Evolutionary conservation across 2,113 vertebrate genomes (phyloP), one percentile per base, ranked within the genome.

Genomic region (Alaudala cheleensis): DNA sequence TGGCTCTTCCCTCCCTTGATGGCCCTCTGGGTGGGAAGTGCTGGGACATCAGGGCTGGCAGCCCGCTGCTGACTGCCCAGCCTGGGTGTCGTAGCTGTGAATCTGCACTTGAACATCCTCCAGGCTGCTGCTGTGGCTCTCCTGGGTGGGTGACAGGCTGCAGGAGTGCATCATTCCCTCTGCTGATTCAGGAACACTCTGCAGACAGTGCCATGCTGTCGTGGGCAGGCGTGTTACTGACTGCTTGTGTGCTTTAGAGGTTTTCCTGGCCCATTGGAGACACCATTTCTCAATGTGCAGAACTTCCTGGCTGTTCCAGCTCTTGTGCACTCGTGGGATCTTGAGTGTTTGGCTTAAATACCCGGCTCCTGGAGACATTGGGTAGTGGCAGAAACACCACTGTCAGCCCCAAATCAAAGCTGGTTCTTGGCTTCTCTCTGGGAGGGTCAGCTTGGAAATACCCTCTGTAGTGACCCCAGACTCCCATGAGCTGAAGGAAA

Each of bases 61-160:
- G 60, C 42, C 81, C 51, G 34, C n/a, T 95, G 70, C 70, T 31
- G 3, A 56, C 71, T 70, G 47, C 70, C 84, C 93, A 73, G 44
- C 66, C 83, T 91, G 45, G 71, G 12, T 91, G 86, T 47, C 95
- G 18, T 78, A 60, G 50, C 79, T 86, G 21, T 22, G 24, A 62
- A 66, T 85, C 81, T 94, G 89, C 70, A 73, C 65, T 8, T 67
- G 65, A 73, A 76, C 93, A 53, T 50, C 57, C n/a, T 88, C 70
- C 61, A 33, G 42, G 42, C 45, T 93, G 9, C 67, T 95, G 44
- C 45, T 57, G 39, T 50, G 40, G 39, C 42, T 95, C 60, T 92
- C 17, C 67, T 86, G 86, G 84, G 79, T 44, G 66, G 44, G 45
- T 94, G 83, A 84, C 79, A 88, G 72, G 58, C 71, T 94, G 89